Evolutionary conservation across 2,113 vertebrate genomes (phyloP), one percentile per base, ranked within the genome.

Genomic region (Perccottus glenii): DNA sequence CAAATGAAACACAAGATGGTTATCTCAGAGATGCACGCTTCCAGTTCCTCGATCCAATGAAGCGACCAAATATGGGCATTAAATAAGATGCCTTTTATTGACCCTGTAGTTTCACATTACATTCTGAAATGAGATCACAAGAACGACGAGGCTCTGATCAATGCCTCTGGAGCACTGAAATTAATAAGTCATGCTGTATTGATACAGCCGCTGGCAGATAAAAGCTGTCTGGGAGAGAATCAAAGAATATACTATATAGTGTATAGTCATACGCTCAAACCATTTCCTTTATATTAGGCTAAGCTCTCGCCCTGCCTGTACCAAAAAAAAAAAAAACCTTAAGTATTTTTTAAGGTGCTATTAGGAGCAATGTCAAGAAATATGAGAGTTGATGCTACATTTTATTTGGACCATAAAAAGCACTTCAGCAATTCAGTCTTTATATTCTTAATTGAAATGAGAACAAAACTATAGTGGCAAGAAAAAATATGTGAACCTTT

Each of bases 61-160:
- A 71, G 33, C 15, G 19, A 52, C 65, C 77, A 49, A 71, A 80
- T 62, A 48, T 56, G 59, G 64, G 68, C 60, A 79, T 81, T 63
- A 74, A 86, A 81, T 81, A 79, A 82, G 78, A 82, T 14, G 47
- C 78, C 78, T 80, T 33, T 75, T 88, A 87, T 87, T 83, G 87
- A 91, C 81, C 81, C 75, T 80, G 78, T 80, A 76, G 90, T 85
- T 85, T 86, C 78, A 66, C 77, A 83, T 91, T 88, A 86, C 84
- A 74, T 77, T 72, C 73, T 77, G 81, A 78, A 85, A 89, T 85
- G 78, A 86, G 88, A 87, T 89, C 84, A 84, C 53, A 58, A 70
- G 59, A 74, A 77, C 60, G 56, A 73, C 81, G 58, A 67, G 36
- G 63, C 67, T 38, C 70, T 72, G 75, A 87, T 89, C 83, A 78